These are phyloP conservation scores for Acanthurus lineatus DNA, from an alignment of 2,797 vertebrate genomes.

Conservation along the genomic window DNA sequence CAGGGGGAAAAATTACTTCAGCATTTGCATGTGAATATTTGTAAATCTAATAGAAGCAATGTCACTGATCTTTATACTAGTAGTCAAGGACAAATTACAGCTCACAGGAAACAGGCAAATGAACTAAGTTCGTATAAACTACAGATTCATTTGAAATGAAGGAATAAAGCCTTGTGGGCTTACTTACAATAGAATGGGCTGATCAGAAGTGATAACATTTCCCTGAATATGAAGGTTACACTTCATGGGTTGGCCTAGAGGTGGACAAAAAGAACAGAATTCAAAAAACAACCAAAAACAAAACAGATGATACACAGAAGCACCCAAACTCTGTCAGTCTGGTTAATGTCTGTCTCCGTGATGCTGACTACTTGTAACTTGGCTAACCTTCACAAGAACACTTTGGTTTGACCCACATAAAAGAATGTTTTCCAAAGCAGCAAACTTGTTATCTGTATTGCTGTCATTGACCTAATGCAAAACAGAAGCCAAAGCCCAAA, in stretches of 20 bases:
- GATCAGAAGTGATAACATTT: constrained; percentile 97
- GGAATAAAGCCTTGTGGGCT: neutral
- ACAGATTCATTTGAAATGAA: constrained; percentile 16
- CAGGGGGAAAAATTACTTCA: neutral
- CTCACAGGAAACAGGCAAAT: neutral
- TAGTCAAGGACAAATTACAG: neutral
- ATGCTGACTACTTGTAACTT: neutral
- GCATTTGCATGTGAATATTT: neutral
- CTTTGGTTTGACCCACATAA: neutral
- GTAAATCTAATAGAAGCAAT: neutral
- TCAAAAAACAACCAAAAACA: neutral
- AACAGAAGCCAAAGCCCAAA: constrained; percentile 21
- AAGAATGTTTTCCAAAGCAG: neutral
- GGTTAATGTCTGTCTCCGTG: neutral
- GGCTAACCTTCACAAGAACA: constrained; percentile 8
- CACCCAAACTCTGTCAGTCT: neutral
- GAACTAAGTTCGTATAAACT: neutral
- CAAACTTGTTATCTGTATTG: neutral
- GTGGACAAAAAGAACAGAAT: constrained; percentile 24
- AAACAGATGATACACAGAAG: neutral
- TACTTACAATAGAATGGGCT: constrained; percentile 98
- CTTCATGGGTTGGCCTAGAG: constrained; percentile 97
- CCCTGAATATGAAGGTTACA: constrained; percentile 99
- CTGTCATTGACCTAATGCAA: constrained; percentile 7
- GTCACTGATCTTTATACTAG: neutral